phyloP scores from a whole-genome alignment of 2,797 vertebrate genomes.

The Phrynocephalus guinanensis region DNA sequence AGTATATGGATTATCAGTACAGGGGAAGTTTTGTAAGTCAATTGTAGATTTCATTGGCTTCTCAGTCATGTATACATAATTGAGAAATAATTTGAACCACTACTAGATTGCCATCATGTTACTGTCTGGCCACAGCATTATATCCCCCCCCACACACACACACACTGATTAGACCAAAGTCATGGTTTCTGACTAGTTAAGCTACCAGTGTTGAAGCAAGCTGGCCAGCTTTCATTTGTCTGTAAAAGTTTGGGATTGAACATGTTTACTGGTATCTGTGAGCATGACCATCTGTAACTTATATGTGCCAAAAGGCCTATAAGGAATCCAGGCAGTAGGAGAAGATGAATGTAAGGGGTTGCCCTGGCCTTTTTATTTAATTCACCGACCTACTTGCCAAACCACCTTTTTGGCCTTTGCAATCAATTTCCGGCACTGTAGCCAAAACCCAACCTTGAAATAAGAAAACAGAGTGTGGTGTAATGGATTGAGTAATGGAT shows the following conservation, averaged over 20 bases:
- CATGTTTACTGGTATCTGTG: not conserved
- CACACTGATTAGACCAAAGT: not conserved
- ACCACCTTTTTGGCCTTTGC: too few relatives aligned
- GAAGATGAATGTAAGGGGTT: not conserved
- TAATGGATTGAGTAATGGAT: too few relatives aligned
- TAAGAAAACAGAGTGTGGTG: too few relatives aligned
- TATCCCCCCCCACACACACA: too few relatives aligned
- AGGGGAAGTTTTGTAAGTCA: not conserved
- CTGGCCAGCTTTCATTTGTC: not conserved
- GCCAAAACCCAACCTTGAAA: too few relatives aligned
- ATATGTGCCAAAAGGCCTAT: not conserved
- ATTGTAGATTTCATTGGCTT: not conserved
- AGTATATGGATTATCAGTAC: not conserved
- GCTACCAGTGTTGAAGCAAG: not conserved
- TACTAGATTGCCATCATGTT: not conserved
- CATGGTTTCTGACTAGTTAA: not conserved
- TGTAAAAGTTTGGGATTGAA: not conserved
- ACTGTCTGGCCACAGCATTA: not conserved
- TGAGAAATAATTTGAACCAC: not conserved
- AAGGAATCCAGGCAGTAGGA: not conserved
- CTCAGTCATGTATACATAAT: not conserved
- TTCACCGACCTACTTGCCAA: too few relatives aligned
- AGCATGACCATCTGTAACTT: not conserved
- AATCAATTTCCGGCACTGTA: too few relatives aligned
- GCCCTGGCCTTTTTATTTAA: too few relatives aligned